phyloP scores from a whole-genome alignment of 2,888 invertebrate species.

The Lissocephala sabroskyi region DNA sequence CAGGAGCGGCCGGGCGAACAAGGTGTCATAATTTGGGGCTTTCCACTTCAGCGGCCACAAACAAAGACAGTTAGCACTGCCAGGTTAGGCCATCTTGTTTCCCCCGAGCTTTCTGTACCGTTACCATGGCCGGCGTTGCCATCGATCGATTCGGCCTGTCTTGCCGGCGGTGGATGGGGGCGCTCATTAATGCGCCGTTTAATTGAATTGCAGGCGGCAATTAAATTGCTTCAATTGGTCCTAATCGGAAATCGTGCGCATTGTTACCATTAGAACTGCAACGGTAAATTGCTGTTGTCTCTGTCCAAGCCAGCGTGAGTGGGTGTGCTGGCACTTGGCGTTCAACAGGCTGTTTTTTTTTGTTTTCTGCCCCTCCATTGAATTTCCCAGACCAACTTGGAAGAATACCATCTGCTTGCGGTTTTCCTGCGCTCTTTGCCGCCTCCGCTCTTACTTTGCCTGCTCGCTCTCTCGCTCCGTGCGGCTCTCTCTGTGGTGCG shows the following conservation, averaged over 20 bases:
- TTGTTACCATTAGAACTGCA: conserved; percentile 38
- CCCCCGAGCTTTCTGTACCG: no score
- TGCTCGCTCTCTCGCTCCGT: conserved; percentile 1
- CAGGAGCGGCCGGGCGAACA: conserved; percentile 1
- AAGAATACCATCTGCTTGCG: background rate
- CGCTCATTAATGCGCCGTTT: conserved; percentile 59
- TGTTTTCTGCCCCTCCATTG: conserved; percentile 1
- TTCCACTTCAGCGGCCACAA: no score
- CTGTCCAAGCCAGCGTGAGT: conserved; percentile 11
- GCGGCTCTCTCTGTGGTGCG: no score
- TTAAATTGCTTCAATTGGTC: conserved; percentile 68
- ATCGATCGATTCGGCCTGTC: no score
- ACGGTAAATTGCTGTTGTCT: conserved; percentile 3
- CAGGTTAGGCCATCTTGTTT: no score
- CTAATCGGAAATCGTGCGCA: conserved; percentile 62
- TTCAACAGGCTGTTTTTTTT: conserved; percentile 57
- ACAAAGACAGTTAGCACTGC: no score
- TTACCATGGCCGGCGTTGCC: no score
- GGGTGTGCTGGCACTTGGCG: conserved; percentile 22
- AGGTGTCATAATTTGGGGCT: no score
- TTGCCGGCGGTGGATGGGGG: conserved; percentile 19
- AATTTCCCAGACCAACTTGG: conserved; percentile 42
- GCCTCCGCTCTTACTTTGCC: background rate
- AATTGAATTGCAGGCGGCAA: conserved; percentile 60
- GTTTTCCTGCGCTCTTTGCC: background rate